Evolutionary conservation across 2,888 invertebrate species (phyloP).

Genomic region (Malthinus seriepunctatus): DNA sequence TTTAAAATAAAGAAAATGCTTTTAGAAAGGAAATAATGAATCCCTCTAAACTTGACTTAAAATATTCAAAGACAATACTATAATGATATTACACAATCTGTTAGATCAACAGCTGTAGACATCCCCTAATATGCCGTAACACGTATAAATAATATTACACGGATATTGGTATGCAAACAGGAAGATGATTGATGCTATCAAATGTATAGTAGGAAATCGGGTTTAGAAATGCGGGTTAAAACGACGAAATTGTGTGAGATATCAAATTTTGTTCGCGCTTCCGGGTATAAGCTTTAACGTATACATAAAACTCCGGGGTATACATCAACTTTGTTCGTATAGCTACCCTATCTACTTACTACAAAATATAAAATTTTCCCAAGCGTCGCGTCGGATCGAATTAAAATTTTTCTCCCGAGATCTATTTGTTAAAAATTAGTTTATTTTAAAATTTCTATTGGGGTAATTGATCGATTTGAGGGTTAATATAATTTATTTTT

Average conservation of each 20-base stretch:
- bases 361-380: too few relatives aligned
- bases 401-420: too few relatives aligned
- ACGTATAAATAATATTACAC: constrained; percentile 42
- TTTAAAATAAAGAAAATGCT: too few relatives aligned
- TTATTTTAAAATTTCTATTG: too few relatives aligned
- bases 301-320: neutral
- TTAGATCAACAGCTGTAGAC: constrained; percentile 23
- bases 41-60: too few relatives aligned
- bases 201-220: constrained; percentile 20
- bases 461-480: too few relatives aligned
- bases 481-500: too few relatives aligned
- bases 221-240: constrained; percentile 17
- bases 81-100: constrained; percentile 14
- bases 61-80: constrained; percentile 1
- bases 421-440: too few relatives aligned
- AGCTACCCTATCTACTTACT: too few relatives aligned
- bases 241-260: neutral
- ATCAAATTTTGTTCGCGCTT: constrained; percentile 19
- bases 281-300: constrained; percentile 13
- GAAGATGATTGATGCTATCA: constrained; percentile 39
- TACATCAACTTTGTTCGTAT: too few relatives aligned
- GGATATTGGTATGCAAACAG: constrained; percentile 41
- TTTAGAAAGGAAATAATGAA: neutral
- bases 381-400: too few relatives aligned
- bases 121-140: constrained; percentile 40